Evolutionary conservation across 2,797 vertebrate species (phyloP), one percentile per base, ranked within the genome.

Genomic region (Sibirionetta formosa): DNA sequence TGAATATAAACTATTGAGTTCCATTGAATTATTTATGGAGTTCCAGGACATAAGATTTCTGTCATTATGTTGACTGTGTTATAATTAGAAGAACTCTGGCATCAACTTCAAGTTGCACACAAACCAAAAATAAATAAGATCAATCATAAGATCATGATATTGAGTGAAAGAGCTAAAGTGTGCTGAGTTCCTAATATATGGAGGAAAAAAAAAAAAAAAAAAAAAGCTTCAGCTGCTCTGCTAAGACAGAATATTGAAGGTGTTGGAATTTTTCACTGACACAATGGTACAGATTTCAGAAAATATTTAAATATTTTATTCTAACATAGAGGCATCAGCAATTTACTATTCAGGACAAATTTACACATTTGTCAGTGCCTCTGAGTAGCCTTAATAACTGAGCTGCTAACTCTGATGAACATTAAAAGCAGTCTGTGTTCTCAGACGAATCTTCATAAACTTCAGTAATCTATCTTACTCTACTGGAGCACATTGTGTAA

Each of bases 71-170:
- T 94, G 87, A 85, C 87, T 86, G 75, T 87, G 89, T 93, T 95
- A 90, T 91, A 91, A 95, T 96, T 94, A 96, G 79, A 95, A 82
- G 88, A 88, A 79, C 54, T 92, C 75, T 93, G 85, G 44, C 89
- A 94, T 82, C 85, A 72, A 53, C 79, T 81, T 91, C 53, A 65
- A 93, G 19, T 70, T 93, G 63, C 90, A 82, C 31, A 29, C 51
- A 88, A 88, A 91, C 96, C 79, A 83, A 91, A 94, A 96, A 96
- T 95, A 96, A 94, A 56, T 88, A 82, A 81, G 82, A 96, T 95
- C 88, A 92, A 76, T 95, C 90, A 51, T 88, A 91, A 89, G 76
- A 93, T 94, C 91, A 90, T 66, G 56, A 44, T 83, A 83, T 69
- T 86, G 82, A 93, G 90, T 88, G 73, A 83, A 95, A 86, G 38